Percentiles rank a stretch among this genome's conserved stretches.
phyloP scores from a whole-genome alignment of 53 echinoderm and acorn worm species.

The Hippasteria phrygiana region DNA sequence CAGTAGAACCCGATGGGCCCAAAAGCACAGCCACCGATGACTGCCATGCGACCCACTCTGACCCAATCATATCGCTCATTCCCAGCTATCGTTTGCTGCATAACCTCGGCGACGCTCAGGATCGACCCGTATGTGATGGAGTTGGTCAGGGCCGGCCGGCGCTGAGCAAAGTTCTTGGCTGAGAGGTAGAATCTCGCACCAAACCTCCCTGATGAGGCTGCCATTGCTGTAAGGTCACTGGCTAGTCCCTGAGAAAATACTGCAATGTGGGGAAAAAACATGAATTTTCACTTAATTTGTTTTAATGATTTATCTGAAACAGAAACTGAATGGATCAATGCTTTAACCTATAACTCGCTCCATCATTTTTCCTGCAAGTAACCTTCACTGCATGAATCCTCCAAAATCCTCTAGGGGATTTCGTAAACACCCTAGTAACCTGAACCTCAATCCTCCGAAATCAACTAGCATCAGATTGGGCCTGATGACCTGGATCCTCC shows the following conservation, averaged over 20 bases:
- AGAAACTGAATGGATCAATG: no score
- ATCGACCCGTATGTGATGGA: slow-evolving; percentile 87
- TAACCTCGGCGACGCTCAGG: slow-evolving; percentile 81
- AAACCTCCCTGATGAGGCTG: slow-evolving; percentile 39
- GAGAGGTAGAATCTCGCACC: slow-evolving; percentile 47
- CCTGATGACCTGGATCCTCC: no score
- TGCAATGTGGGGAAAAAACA: background rate
- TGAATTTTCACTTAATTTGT: no score
- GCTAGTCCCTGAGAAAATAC: background rate
- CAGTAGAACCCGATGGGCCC: slow-evolving; percentile 91
- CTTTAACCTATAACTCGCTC: no score
- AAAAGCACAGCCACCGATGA: slow-evolving; percentile 84
- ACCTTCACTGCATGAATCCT: no score
- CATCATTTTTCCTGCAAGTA: no score
- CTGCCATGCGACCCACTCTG: slow-evolving; percentile 73
- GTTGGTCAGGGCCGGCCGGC: slow-evolving; percentile 79
- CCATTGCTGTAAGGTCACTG: slow-evolving; percentile 7
- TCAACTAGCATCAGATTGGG: no score
- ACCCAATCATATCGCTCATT: slow-evolving; percentile 74
- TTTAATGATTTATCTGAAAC: no score
- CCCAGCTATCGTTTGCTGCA: slow-evolving; percentile 84
- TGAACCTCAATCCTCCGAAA: no score
- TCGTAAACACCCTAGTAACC: no score
- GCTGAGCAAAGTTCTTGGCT: slow-evolving; percentile 55
- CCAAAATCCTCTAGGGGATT: no score